Percentiles rank a stretch among this genome's conserved stretches.
Conservation (phyloP, 2,888 invertebrate species). For the Thereva nobilitata region DNA sequence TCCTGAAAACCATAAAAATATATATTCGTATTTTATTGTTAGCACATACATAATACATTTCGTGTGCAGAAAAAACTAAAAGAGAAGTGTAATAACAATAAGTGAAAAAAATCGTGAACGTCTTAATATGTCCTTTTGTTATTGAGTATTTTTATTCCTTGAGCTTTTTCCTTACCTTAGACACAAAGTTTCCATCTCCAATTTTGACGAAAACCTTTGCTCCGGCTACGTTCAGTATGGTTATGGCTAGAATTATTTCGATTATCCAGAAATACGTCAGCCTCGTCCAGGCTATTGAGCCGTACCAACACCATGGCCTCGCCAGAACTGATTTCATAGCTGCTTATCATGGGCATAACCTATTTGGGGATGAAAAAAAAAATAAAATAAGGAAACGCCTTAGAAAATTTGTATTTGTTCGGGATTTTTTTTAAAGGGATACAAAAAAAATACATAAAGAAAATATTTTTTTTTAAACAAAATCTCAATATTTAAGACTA, state of each 20-base stretch:
- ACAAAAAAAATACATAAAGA: background rate
- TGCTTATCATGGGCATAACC: slow-evolving; percentile 52
- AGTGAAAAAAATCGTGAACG: no score
- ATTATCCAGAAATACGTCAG: slow-evolving; percentile 7
- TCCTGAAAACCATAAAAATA: no score
- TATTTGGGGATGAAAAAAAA: background rate
- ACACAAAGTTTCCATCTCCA: slow-evolving; percentile 54
- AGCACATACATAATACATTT: no score
- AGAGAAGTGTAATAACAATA: no score
- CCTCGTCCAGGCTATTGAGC: slow-evolving; percentile 38
- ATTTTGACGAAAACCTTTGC: slow-evolving; percentile 52
- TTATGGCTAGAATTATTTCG: slow-evolving; percentile 24
- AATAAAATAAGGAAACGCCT: background rate
- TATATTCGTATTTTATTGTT: no score
- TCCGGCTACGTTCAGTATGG: slow-evolving; percentile 27
- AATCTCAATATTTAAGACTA: no score
- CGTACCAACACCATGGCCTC: slow-evolving; percentile 49
- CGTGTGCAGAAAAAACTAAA: no score
- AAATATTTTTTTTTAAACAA: background rate
- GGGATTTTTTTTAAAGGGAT: background rate
- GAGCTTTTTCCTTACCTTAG: slow-evolving; percentile 48
- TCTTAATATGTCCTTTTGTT: no score
- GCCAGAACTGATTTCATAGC: slow-evolving; percentile 57
- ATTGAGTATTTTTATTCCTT: no score
- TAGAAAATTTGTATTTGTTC: background rate